Evolutionary conservation across 30 jellyfish, hydroid and myxozoan genomes (phyloP).

Genomic region (Clytia hemisphaerica): DNA sequence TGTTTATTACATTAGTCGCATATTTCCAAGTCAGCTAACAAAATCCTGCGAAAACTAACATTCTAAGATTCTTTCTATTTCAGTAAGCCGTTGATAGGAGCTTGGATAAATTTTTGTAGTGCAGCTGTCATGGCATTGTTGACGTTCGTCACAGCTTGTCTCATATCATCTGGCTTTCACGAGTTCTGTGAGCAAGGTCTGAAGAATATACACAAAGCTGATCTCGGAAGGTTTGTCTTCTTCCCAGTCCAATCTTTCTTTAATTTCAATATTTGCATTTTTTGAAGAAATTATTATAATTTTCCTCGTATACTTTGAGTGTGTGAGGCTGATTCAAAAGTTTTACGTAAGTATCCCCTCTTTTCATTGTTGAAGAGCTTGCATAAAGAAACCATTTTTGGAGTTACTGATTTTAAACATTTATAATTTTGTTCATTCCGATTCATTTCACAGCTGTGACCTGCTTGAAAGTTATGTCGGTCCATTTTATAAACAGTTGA

Average conservation of each 20-base stretch:
- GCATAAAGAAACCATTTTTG: neutral
- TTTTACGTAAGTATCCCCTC: too few relatives aligned
- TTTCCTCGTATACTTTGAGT: too few relatives aligned
- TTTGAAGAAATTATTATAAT: too few relatives aligned
- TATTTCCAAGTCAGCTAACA: too few relatives aligned
- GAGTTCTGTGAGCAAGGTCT: constrained; percentile 14
- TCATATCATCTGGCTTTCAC: constrained; percentile 16
- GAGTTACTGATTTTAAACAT: neutral
- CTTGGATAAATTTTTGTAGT: constrained; percentile 4
- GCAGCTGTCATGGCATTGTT: neutral
- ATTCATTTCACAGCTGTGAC: neutral
- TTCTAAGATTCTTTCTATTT: neutral
- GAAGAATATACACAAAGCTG: neutral
- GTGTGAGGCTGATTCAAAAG: too few relatives aligned
- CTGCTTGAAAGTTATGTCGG: constrained; percentile 4
- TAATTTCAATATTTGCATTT: too few relatives aligned
- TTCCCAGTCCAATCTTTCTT: too few relatives aligned
- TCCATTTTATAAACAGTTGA: neutral
- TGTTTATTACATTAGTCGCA: too few relatives aligned
- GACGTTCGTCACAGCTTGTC: constrained; percentile 10
- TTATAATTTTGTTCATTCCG: neutral
- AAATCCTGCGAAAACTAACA: neutral
- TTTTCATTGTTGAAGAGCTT: too few relatives aligned
- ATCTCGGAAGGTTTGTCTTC: too few relatives aligned
- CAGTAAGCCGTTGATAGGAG: constrained; percentile 9